Evolutionary conservation across 2,888 invertebrate species (phyloP).

Genomic region (Homarus gammarus): DNA sequence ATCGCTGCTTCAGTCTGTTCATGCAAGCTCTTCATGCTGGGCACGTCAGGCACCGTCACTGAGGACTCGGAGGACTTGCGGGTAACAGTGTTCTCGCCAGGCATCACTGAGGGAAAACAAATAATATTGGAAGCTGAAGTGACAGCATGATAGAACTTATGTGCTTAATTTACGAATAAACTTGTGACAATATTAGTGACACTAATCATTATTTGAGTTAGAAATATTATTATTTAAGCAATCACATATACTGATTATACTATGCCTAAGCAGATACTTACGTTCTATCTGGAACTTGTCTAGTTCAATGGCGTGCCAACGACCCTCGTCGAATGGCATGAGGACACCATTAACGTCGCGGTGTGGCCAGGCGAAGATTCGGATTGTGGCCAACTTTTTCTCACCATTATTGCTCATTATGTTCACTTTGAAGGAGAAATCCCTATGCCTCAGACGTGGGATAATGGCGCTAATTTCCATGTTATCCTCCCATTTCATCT

Average conservation of each 20-base stretch:
- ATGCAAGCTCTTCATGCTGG: slow-evolving; percentile 44
- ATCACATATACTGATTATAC: neutral
- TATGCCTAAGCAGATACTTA: slow-evolving; percentile 53
- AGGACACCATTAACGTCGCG: slow-evolving; percentile 77
- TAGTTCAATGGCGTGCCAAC: slow-evolving; percentile 75
- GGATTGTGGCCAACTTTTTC: slow-evolving; percentile 71
- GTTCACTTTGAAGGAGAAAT: slow-evolving; percentile 77
- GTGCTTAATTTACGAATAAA: no score
- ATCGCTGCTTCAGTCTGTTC: slow-evolving; percentile 30
- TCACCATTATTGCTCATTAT: slow-evolving; percentile 74
- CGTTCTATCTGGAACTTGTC: slow-evolving; percentile 76
- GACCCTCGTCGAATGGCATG: slow-evolving; percentile 75
- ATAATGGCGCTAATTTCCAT: slow-evolving; percentile 68
- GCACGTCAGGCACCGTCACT: slow-evolving; percentile 83
- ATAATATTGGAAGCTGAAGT: no score
- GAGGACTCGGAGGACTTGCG: slow-evolving; percentile 85
- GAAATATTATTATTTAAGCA: slow-evolving; percentile 11
- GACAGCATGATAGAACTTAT: no score
- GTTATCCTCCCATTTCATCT: slow-evolving; percentile 59
- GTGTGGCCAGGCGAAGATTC: slow-evolving; percentile 77
- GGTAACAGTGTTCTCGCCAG: slow-evolving; percentile 85
- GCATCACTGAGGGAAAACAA: slow-evolving; percentile 79
- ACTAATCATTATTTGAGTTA: neutral
- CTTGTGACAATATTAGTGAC: neutral
- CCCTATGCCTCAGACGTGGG: slow-evolving; percentile 77